A percentile compares a stretch with the other conserved stretches of the same genome.
These are phyloP conservation scores for Meloidogyne exigua DNA, from an alignment of 1,140 invertebrate species.

Conservation along the genomic window DNA sequence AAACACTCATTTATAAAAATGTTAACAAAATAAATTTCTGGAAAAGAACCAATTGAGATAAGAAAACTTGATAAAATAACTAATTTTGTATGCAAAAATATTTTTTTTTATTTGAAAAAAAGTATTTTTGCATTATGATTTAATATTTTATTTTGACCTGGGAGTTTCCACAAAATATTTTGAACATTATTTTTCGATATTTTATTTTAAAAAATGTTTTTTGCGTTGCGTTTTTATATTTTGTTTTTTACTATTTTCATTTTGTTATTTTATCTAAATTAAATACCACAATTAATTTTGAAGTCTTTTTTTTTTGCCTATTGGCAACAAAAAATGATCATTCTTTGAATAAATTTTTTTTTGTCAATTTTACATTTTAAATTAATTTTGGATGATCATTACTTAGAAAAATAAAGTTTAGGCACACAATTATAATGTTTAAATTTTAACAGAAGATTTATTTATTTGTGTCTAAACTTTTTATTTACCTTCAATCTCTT, in stretches of 20 bases:
- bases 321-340: background rate
- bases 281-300: background rate
- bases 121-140: background rate
- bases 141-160: background rate
- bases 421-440: background rate
- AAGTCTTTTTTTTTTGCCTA: background rate
- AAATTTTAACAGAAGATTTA: background rate
- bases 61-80: too few relatives aligned
- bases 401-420: background rate
- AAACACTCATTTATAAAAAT: background rate
- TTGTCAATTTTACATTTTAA: too few relatives aligned
- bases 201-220: background rate
- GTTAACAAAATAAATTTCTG: background rate
- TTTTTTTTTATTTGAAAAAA: too few relatives aligned
- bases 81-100: too few relatives aligned
- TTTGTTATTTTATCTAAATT: background rate
- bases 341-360: too few relatives aligned
- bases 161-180: background rate
- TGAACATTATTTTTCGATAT: background rate
- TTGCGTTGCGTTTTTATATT: background rate
- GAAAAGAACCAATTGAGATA: too few relatives aligned
- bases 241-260: background rate
- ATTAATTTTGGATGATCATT: too few relatives aligned
- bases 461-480: too few relatives aligned
- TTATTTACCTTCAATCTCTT: background rate